These are phyloP conservation scores for Lucilia cuprina DNA, from an alignment of 1,140 invertebrate genomes.

Conservation along the genomic window DNA sequence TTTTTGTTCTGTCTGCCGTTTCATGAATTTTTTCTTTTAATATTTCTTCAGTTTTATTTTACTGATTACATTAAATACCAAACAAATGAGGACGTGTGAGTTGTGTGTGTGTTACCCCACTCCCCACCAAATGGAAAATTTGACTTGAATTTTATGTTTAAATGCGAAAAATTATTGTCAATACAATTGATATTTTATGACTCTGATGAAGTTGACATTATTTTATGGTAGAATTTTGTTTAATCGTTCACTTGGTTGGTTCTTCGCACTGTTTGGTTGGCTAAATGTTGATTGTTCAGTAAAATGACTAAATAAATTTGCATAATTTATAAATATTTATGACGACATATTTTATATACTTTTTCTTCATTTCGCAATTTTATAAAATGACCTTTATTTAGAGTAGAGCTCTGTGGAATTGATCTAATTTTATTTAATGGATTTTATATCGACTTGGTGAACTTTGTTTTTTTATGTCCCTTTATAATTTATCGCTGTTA, in stretches of 20 bases:
- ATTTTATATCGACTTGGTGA: too few species aligned
- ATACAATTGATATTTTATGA: conserved; percentile 38
- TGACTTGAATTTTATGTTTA: conserved; percentile 31
- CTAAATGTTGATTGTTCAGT: background rate
- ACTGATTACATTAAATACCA: background rate
- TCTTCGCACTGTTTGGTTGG: background rate
- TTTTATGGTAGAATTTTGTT: conserved; percentile 23
- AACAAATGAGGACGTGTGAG: background rate
- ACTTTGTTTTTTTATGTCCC: too few species aligned
- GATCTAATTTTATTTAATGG: too few species aligned
- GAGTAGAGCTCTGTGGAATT: background rate
- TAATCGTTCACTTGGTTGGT: background rate
- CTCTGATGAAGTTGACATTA: conserved; percentile 30
- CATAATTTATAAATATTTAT: conserved; percentile 34
- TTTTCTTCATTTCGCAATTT: background rate
- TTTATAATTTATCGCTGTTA: too few species aligned
- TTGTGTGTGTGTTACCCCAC: background rate
- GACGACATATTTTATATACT: background rate
- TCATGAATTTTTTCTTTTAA: background rate
- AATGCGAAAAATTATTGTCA: conserved; percentile 37
- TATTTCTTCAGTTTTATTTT: background rate
- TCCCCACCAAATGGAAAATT: conserved; percentile 25
- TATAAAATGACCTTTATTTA: background rate
- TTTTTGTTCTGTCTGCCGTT: background rate
- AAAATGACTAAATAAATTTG: conserved; percentile 19